A percentile compares a stretch with the other conserved stretches of the same genome.
phyloP scores from a whole-genome alignment of 2,888 invertebrate genomes.

The Perdita meconis region DNA sequence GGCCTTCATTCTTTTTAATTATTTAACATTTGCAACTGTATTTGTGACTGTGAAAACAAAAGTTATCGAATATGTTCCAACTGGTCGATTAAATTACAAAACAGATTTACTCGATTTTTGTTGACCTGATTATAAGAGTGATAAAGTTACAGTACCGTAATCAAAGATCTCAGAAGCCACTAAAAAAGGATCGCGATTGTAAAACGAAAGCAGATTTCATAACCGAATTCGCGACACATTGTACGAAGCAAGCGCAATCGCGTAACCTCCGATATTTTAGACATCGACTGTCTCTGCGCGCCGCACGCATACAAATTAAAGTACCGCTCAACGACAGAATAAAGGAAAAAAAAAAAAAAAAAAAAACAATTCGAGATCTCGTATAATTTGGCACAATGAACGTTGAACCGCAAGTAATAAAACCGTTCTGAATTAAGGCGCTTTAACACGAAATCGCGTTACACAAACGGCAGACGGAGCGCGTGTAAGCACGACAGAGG shows the following conservation, averaged over 20 bases:
- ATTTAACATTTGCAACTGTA: too few relatives aligned
- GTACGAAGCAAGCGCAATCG: neutral
- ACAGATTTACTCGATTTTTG: too few relatives aligned
- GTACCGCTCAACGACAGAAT: constrained; percentile 13
- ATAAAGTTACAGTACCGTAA: neutral
- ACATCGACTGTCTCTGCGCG: neutral
- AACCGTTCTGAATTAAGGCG: constrained; percentile 62
- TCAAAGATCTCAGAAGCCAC: neutral
- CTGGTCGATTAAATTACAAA: too few relatives aligned
- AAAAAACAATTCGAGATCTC: constrained; percentile 47
- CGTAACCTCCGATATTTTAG: neutral
- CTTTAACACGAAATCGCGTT: constrained; percentile 61
- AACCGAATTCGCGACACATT: neutral
- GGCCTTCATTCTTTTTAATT: too few relatives aligned
- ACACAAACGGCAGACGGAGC: constrained; percentile 33
- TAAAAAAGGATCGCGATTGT: neutral
- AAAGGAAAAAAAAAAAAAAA: constrained; percentile 10
- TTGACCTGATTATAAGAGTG: neutral
- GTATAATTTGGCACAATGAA: constrained; percentile 61
- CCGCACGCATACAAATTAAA: neutral
- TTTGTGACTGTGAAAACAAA: too few relatives aligned
- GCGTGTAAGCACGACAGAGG: constrained; percentile 59
- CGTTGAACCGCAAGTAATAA: constrained; percentile 60
- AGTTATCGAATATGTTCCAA: too few relatives aligned
- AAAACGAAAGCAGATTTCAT: neutral